Evolutionary conservation across 2,113 vertebrate species (phyloP).

Genomic region (Tympanuchus pallidicinctus): DNA sequence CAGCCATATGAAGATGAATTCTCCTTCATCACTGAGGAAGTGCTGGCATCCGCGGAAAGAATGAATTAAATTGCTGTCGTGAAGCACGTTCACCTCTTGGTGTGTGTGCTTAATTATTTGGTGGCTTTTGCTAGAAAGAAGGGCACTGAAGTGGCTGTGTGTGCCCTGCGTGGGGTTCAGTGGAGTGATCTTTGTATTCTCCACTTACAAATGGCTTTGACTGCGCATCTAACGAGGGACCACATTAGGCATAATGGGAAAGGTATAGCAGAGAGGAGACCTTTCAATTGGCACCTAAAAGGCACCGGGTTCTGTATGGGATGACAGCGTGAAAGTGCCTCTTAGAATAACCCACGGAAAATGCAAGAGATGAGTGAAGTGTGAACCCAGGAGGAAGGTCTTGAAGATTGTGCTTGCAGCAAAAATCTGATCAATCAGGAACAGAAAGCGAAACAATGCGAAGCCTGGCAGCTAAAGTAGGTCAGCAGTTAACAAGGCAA

Average conservation of each 20-base stretch:
- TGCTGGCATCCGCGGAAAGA: background rate
- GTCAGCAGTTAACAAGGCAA: slow-evolving; percentile 66
- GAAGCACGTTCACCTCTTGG: background rate
- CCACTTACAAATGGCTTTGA: slow-evolving; percentile 59
- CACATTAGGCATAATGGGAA: slow-evolving; percentile 23
- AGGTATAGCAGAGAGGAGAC: background rate
- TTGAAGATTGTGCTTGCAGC: slow-evolving; percentile 61
- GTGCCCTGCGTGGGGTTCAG: slow-evolving; percentile 43
- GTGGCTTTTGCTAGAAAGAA: background rate
- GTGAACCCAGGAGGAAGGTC: slow-evolving; percentile 65
- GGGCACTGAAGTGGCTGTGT: background rate
- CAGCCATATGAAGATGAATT: background rate
- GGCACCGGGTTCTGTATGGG: slow-evolving; percentile 32
- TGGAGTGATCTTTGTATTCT: slow-evolving; percentile 70
- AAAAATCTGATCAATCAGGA: slow-evolving; percentile 71
- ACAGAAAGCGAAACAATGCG: slow-evolving; percentile 39
- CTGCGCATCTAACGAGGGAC: slow-evolving; percentile 47
- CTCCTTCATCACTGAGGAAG: background rate
- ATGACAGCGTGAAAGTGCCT: slow-evolving; percentile 37
- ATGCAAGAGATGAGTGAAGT: slow-evolving; percentile 57
- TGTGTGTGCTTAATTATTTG: slow-evolving; percentile 34
- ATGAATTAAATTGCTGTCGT: background rate
- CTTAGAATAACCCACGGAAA: slow-evolving; percentile 58
- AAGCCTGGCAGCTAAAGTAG: slow-evolving; percentile 62
- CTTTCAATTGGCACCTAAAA: slow-evolving; percentile 62